Evolutionary conservation across 2,888 invertebrate genomes (phyloP).

Genomic region (Alentia gelatinosa): DNA sequence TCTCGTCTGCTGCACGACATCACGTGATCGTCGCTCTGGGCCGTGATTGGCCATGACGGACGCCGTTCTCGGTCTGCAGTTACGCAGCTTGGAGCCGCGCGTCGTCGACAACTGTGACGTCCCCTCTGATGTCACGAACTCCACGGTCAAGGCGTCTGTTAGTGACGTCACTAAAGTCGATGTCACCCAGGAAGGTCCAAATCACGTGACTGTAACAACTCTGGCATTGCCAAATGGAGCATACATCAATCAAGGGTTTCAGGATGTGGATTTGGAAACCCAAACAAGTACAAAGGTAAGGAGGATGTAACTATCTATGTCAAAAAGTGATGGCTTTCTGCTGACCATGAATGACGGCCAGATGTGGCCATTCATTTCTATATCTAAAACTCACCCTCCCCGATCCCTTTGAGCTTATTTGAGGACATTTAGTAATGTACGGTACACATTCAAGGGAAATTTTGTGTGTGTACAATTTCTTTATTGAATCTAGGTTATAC

Average conservation of each 20-base stretch:
- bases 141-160: background rate
- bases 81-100: background rate
- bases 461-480: too few species aligned
- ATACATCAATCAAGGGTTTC: background rate
- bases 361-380: background rate
- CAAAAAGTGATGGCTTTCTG: background rate
- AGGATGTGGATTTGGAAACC: conserved; percentile 13
- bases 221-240: background rate
- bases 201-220: background rate
- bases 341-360: background rate
- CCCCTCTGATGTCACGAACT: background rate
- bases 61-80: background rate
- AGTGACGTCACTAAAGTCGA: background rate
- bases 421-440: background rate
- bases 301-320: background rate
- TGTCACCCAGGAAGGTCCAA: background rate
- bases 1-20: too few species aligned
- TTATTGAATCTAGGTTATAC: too few species aligned
- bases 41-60: too few species aligned
- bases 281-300: background rate
- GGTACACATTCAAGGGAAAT: too few species aligned
- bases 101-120: background rate
- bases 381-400: background rate
- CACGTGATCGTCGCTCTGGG: too few species aligned
- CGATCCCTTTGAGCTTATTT: background rate